These are phyloP conservation scores for Polia nebulosa DNA, from an alignment of 2,888 invertebrate genomes.

Conservation along the genomic window DNA sequence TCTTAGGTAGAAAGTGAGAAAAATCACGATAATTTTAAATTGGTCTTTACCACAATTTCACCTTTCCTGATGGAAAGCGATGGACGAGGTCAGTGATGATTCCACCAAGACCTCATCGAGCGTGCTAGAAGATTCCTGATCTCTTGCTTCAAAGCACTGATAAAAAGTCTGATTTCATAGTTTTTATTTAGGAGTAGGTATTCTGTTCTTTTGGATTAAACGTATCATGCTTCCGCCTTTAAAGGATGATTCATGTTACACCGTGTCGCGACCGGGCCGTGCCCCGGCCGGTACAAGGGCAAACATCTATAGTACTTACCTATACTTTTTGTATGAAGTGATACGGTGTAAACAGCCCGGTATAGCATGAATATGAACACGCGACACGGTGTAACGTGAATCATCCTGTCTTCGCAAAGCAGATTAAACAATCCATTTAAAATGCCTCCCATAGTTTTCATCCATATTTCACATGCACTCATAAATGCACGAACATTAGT, in stretches of 20 bases:
- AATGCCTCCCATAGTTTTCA: conserved; percentile 24
- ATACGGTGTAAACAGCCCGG: no score
- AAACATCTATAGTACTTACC: no score
- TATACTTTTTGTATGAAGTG: no score
- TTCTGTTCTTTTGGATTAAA: conserved; percentile 36
- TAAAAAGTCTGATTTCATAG: no score
- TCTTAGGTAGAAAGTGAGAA: no score
- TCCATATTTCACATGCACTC: background rate
- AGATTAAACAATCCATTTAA: conserved; percentile 52
- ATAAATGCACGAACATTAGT: background rate
- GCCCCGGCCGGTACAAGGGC: no score
- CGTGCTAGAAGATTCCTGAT: background rate
- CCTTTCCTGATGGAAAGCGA: background rate
- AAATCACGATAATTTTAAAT: background rate
- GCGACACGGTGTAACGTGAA: no score
- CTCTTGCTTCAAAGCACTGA: no score
- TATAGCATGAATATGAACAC: no score
- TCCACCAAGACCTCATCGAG: background rate
- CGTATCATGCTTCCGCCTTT: conserved; percentile 34
- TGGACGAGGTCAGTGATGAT: background rate
- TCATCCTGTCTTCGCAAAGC: background rate
- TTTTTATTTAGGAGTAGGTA: no score
- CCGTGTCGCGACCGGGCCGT: no score
- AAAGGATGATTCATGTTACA: no score
- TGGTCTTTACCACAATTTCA: background rate